Conservation (phyloP, 2,113 vertebrate genomes). For the Sarotherodon lohbergeri region DNA sequence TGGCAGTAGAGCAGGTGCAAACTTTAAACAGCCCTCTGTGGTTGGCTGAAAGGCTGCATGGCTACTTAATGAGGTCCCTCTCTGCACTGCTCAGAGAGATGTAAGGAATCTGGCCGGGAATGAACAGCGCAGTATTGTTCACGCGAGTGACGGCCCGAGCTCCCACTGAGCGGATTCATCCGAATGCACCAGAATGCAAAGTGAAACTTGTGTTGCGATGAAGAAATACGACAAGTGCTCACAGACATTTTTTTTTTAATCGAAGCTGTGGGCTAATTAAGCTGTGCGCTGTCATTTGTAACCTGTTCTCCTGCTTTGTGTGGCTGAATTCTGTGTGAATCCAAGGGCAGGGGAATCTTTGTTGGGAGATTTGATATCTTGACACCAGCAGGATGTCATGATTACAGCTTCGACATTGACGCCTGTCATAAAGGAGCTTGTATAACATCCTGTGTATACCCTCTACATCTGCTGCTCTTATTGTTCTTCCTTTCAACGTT, state of each 20-base stretch:
- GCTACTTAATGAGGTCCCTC: constrained; percentile 59
- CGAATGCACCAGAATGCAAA: constrained; percentile 20
- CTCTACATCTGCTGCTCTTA: constrained; percentile 3
- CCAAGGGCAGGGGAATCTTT: neutral
- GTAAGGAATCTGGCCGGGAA: constrained; percentile 30
- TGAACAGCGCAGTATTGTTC: constrained; percentile 55
- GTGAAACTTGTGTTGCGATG: neutral
- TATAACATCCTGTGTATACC: constrained; percentile 23
- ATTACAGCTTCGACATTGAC: constrained; percentile 12
- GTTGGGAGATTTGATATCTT: neutral
- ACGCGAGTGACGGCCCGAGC: neutral
- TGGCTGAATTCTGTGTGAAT: neutral
- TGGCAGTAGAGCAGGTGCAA: constrained; percentile 58
- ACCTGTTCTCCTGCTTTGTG: neutral
- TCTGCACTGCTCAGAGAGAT: constrained; percentile 26
- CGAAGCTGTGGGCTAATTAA: constrained; percentile 3
- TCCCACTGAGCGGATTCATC: neutral
- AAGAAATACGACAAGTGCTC: neutral
- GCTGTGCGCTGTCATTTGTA: neutral
- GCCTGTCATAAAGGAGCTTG: constrained; percentile 19
- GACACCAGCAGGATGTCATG: constrained; percentile 12
- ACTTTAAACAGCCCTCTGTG: constrained; percentile 28
- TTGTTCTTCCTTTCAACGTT: constrained; percentile 13
- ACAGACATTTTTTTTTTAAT: neutral
- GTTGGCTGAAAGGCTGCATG: constrained; percentile 33